These are phyloP conservation scores for Tenodera sinensis DNA, from an alignment of 2,888 invertebrate species.

Conservation along the genomic window DNA sequence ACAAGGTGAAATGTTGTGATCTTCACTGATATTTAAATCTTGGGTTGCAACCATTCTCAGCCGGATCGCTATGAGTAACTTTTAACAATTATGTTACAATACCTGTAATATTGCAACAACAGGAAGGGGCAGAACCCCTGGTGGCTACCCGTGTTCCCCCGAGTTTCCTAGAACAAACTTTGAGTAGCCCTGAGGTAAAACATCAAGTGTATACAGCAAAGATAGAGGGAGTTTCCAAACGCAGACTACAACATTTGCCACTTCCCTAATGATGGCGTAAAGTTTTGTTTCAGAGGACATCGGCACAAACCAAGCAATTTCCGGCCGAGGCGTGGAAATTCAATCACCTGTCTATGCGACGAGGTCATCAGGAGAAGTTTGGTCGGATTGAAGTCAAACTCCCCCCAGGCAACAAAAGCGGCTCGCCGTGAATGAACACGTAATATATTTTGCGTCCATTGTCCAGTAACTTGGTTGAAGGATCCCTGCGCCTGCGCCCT, in stretches of 20 bases:
- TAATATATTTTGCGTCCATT: background rate
- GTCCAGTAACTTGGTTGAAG: slow-evolving; percentile 9
- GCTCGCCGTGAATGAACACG: background rate
- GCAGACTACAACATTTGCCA: background rate
- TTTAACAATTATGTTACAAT: no score
- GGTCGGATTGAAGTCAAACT: background rate
- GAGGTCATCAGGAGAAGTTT: background rate
- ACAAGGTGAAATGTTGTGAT: no score
- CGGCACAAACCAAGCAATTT: background rate
- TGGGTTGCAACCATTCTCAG: no score
- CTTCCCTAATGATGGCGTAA: background rate
- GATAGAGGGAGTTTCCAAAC: no score
- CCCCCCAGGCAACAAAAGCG: background rate
- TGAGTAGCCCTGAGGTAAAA: no score
- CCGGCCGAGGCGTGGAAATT: slow-evolving; percentile 5
- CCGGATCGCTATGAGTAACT: no score
- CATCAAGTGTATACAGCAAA: no score
- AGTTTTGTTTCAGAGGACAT: background rate
- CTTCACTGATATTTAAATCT: no score
- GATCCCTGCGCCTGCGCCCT: background rate
- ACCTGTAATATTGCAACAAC: no score
- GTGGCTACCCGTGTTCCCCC: no score
- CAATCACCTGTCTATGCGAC: slow-evolving; percentile 5
- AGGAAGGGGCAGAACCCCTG: no score
- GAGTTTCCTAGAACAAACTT: no score